Conservation (phyloP, 2,888 invertebrate species). For the Melanchra persicariae region DNA sequence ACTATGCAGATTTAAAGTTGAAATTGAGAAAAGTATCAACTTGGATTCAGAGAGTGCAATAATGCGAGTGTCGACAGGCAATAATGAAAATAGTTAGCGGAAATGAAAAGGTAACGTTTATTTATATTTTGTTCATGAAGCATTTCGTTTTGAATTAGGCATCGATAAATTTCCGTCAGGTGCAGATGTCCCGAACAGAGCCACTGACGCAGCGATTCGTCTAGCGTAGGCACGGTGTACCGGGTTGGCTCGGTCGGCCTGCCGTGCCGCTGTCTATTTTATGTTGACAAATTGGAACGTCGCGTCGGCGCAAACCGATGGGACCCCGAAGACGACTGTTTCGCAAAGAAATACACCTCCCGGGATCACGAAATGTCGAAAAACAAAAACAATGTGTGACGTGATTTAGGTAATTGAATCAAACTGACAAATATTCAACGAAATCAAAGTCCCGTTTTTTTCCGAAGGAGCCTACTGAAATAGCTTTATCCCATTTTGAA, state of each 20-base stretch:
- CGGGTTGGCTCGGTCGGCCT: conserved; percentile 39
- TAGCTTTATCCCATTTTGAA: conserved; percentile 40
- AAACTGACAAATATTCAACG: conserved; percentile 48
- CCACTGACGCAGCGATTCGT: conserved; percentile 60
- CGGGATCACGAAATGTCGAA: conserved; percentile 48
- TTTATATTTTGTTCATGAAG: conserved; percentile 14
- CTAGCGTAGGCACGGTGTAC: conserved; percentile 51
- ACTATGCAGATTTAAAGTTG: conserved; percentile 55
- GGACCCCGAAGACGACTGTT: conserved; percentile 45
- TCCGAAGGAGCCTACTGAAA: conserved; percentile 21
- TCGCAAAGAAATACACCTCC: conserved; percentile 51
- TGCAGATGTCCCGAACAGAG: conserved; percentile 62
- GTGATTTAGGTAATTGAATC: conserved; percentile 58
- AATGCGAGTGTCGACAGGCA: conserved; percentile 29
- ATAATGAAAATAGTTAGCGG: conserved; percentile 42
- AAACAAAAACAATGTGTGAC: conserved; percentile 48
- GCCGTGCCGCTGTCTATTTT: conserved; percentile 52
- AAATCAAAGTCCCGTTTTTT: conserved; percentile 23
- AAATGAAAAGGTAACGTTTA: not conserved
- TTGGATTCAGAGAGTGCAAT: conserved; percentile 28
- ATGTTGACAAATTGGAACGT: conserved; percentile 68
- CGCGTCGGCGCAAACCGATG: conserved; percentile 55
- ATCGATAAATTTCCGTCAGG: conserved; percentile 69
- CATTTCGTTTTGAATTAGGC: conserved; percentile 49
- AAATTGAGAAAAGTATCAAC: conserved; percentile 54